Base-by-base conservation (phyloP, 2,113 vertebrate genomes). In the Carlito syrichta region DNA sequence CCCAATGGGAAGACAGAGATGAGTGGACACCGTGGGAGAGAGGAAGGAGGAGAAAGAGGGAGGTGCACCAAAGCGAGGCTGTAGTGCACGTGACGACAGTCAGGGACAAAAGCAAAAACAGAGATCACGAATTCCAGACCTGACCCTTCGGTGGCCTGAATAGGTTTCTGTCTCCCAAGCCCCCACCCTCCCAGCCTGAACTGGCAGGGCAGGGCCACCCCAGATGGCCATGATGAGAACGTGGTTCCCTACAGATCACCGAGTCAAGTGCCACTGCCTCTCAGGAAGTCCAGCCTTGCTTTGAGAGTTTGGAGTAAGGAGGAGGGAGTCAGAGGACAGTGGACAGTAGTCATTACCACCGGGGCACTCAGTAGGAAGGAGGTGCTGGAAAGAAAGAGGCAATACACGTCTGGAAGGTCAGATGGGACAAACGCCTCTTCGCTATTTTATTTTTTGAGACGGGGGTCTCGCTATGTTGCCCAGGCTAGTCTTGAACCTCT, bases 71-170 rank as follows among this genome's bases (percentile, higher is more conserved):
- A 35, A 74, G 43, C 10, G 58, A n/a, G 54, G 52, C 38, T 9
- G 10, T 7, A 45, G 43, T 1, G 7, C 1, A 1, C 17, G 0
- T 4, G 23, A 2, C 5, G 74, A 56, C 23, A 19, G 16, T 35
- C 52, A 48, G 38, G 63, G 32, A 54, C 20, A 30, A 38, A 77
- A 25, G 16, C 35, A 4, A 35, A 5, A 43, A 38, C 76, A 25
- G 48, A n/a, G 12, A 35, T 2, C 1, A 23, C 2, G 43, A 12
- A 10, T 7, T 22, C 5, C 74, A 1, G 43, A 56, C 25, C 23
- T 32, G 56, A 60, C n/a, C 13, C 23, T 40, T 20, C 16, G 66
- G 30, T 10, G 56, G 23, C 32, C 48, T 30, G 81, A 14, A 32
- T 25, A 8, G 40, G 66, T 8, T 63, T 25, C 10, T 23, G 62